Evolutionary conservation across 2,797 vertebrate species (phyloP).

Genomic region (Lithobates pipiens): DNA sequence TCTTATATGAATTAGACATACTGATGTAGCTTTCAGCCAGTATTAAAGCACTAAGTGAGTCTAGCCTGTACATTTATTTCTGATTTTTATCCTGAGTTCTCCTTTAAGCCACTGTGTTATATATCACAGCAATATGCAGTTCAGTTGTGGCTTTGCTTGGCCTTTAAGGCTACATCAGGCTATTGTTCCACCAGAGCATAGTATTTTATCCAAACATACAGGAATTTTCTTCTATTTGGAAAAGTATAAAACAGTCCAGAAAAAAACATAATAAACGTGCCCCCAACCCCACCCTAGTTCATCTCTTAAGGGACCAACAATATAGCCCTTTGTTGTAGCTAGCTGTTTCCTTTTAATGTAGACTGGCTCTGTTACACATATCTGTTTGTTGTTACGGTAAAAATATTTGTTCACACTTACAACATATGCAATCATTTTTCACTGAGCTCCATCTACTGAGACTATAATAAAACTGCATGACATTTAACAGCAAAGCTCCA

Average conservation of each 20-base stretch:
- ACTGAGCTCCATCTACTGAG: slow-evolving; percentile 36
- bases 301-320: slow-evolving; percentile 21
- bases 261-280: slow-evolving; percentile 11
- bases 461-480: slow-evolving; percentile 35
- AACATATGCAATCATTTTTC: slow-evolving; percentile 40
- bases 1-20: too few relatives aligned
- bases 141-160: background rate
- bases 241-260: slow-evolving; percentile 24
- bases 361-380: slow-evolving; percentile 33
- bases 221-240: slow-evolving; percentile 13
- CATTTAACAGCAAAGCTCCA: background rate
- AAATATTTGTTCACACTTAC: slow-evolving; percentile 50
- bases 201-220: slow-evolving; percentile 11
- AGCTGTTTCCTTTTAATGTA: slow-evolving; percentile 1
- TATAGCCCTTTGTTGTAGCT: slow-evolving; percentile 25
- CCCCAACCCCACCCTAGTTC: background rate
- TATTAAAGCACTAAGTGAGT: too few relatives aligned
- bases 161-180: background rate
- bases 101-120: too few relatives aligned
- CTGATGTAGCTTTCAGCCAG: too few relatives aligned
- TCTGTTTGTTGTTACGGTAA: slow-evolving; percentile 42
- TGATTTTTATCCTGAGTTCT: too few relatives aligned
- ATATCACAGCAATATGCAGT: too few relatives aligned
- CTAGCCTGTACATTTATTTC: too few relatives aligned
- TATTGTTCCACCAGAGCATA: background rate